Base-by-base conservation (phyloP, 2,888 invertebrate species). In the Tenthredo livida region DNA sequence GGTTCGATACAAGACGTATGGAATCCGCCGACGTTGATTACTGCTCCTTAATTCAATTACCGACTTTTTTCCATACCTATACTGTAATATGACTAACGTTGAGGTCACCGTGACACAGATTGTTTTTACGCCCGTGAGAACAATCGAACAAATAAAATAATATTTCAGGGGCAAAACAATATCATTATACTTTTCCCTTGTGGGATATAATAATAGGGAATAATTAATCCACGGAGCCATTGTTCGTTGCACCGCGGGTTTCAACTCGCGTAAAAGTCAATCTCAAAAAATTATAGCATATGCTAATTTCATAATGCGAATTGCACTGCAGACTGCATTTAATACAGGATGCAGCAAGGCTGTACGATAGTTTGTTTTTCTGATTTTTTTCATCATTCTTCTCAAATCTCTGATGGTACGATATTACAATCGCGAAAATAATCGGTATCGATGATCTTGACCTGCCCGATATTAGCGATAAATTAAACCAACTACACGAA, bases 41-140 rank as follows among this genome's bases (percentile, higher is more conserved):
- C 43, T 67, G 43, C 21, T 73, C 72, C 43, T 73, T 73, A 73
- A 73, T 73, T 73, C 72, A 73, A 70, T 73, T 73, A 43, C 72
- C 72, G 10, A 15, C 17, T 40, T 37, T 40, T 33, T 33, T 43
- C 72, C 17, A 12, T 6, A 17, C 15, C 0, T 37, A 37, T 37
- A 25, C 29, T 29, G 2, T 21, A 25, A 43, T 37, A 43, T 73
- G 72, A 73, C 40, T 73, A 73, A 73, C 43, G 17, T 40, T 73
- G 21, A 73, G 72, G 72, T 73, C 72, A 43, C 72, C 72, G 72
- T 73, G 72, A 73, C 72, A 73, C 43, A 73, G 72, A 73, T 73
- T 73, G 43, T 73, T 40, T 21, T 73, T 67, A 73, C 72, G 21
- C 40, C 40, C 21, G 21, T 21, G 21, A 73, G 72, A 73, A 73